A percentile compares a stretch with the other conserved stretches of the same genome.
Conservation (phyloP, 2,888 invertebrate species). For the Xestia ashworthii region DNA sequence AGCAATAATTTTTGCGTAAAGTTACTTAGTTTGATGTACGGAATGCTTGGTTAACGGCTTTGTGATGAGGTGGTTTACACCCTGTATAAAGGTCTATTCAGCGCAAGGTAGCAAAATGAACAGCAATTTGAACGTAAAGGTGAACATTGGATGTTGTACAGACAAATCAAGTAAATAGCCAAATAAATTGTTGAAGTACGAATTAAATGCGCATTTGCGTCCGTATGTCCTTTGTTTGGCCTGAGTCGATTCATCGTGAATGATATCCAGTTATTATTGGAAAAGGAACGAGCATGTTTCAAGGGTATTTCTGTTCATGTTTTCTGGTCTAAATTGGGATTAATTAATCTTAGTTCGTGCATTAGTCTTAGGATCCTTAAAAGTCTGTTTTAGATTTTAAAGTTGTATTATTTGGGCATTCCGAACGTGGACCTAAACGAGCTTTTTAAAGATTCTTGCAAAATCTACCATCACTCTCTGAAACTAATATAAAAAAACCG, state of each 20-base stretch:
- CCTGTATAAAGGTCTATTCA: background rate
- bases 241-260: background rate
- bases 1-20: too few relatives aligned
- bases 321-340: constrained; percentile 24
- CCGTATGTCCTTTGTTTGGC: constrained; percentile 3
- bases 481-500: background rate
- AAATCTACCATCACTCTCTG: background rate
- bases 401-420: too few relatives aligned
- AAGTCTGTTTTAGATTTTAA: background rate
- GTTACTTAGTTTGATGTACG: too few relatives aligned
- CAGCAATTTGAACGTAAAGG: background rate
- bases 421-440: background rate
- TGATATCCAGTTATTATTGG: constrained; percentile 15
- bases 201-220: constrained; percentile 12
- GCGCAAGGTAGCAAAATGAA: background rate
- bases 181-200: background rate
- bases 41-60: too few relatives aligned
- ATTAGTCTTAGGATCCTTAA: background rate
- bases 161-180: constrained; percentile 5
- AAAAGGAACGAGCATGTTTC: background rate
- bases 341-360: background rate
- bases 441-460: background rate
- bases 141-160: constrained; percentile 2
- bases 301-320: constrained; percentile 37
- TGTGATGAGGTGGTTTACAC: too few relatives aligned